These are phyloP conservation scores for Dysidea cf. avara DNA, from an alignment of 37 sponge, comb jelly and placozoan genomes.

Conservation along the genomic window DNA sequence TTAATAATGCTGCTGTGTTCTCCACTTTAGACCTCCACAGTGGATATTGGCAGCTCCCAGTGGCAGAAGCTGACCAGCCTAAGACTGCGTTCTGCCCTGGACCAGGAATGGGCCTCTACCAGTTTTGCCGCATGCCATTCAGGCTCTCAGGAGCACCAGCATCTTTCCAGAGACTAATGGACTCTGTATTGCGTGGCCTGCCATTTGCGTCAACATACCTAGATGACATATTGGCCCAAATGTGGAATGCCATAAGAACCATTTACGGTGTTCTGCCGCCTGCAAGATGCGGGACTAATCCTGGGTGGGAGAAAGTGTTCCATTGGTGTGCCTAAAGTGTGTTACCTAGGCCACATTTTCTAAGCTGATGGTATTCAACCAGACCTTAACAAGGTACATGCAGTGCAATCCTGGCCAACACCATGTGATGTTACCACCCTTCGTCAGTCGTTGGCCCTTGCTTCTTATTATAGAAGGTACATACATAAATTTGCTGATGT, in stretches of 20 bases:
- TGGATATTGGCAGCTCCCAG: slow-evolving; percentile 14
- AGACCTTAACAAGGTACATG: not conserved
- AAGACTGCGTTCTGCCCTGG: slow-evolving; percentile 33
- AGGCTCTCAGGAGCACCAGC: slow-evolving; percentile 14
- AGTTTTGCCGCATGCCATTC: slow-evolving; percentile 24
- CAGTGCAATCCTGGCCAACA: not conserved
- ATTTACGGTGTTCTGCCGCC: slow-evolving; percentile 3
- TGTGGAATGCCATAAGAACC: too few relatives aligned
- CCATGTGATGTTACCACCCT: not conserved
- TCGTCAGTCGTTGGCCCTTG: not conserved
- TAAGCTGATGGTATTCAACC: slow-evolving; percentile 4
- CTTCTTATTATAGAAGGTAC: too few relatives aligned
- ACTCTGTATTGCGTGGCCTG: slow-evolving; percentile 17
- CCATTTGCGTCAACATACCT: slow-evolving; percentile 9
- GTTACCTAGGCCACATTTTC: slow-evolving; percentile 7
- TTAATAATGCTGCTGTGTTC: not conserved
- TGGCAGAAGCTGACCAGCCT: not conserved
- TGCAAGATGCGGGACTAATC: slow-evolving; percentile 10
- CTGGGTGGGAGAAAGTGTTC: slow-evolving; percentile 17
- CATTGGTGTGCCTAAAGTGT: slow-evolving; percentile 7
- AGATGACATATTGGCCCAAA: slow-evolving; percentile 26
- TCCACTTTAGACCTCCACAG: slow-evolving; percentile 1
- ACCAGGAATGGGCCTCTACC: slow-evolving; percentile 23
- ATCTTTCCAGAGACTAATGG: slow-evolving; percentile 25
- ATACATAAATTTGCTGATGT: too few relatives aligned